Evolutionary conservation across 2,113 vertebrate genomes (phyloP), one percentile per base, ranked within the genome.

Genomic region (Leptodactylus fuscus): DNA sequence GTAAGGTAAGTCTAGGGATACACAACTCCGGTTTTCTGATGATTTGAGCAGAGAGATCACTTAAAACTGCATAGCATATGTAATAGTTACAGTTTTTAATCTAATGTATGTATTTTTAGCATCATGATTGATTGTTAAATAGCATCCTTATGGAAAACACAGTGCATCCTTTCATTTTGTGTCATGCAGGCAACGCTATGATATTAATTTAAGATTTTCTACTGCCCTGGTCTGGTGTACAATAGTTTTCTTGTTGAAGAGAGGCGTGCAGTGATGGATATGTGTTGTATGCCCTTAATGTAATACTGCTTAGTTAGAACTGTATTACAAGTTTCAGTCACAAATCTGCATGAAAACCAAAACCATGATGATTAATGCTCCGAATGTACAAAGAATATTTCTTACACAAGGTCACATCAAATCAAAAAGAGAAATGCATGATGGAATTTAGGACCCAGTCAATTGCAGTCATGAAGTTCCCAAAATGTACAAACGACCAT

Each of bases 181-280:
- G 73, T 24, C 8, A 75, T 49, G n/a, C 5, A 75, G 73, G 16
- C 73, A 49, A 18, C 48, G 73, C 44, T 75, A 75, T 75, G 41
- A 75, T 75, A 75, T 49, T 75, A 38, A 75, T 48, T 75, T 75
- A 75, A 49, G 73, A 22, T 15, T 75, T 46, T 46, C 20, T 49
- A 10, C 44, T 75, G 44, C 73, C 73, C 73, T 75, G 73, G 41
- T 75, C 27, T 75, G 16, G 4, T 15, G 44, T 38, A 48, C 73
- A 75, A 18, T 75, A 44, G 73, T 49, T 48, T 49, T 75, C 73
- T 75, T 75, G 44, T 75, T 75, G 11, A 24, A 29, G 11, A 29
- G 46, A 75, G 41, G 41, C 73, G 27, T 75, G 44, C 18, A 49
- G 13, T 49, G 44, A 48, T 49, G 24, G 44, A 27, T 29, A 44